phyloP scores from a whole-genome alignment of 2,797 vertebrate genomes.

The Sebastiscus albofasciatus region DNA sequence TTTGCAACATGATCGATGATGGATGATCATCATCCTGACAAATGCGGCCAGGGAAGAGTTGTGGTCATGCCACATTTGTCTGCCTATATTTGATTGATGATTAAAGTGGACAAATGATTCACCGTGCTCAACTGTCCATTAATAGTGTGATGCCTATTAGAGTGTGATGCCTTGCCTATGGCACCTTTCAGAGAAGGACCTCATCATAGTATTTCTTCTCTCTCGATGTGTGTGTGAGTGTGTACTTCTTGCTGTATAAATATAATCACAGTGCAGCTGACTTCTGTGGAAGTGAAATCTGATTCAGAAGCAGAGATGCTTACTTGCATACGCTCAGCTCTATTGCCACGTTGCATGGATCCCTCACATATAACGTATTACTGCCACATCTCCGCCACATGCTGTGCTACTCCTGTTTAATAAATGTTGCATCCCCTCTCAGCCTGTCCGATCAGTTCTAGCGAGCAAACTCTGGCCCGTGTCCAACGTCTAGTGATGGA shows the following conservation, averaged over 20 bases:
- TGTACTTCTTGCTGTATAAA: constrained; percentile 10
- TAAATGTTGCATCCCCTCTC: constrained; percentile 53
- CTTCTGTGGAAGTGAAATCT: constrained; percentile 16
- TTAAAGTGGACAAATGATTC: constrained; percentile 73
- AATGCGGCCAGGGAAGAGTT: constrained; percentile 46
- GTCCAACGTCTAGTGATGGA: constrained; percentile 79
- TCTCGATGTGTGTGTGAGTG: neutral
- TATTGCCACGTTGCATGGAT: neutral
- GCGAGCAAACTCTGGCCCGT: constrained; percentile 51
- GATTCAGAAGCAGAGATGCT: constrained; percentile 16
- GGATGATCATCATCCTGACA: constrained; percentile 53
- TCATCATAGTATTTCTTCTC: constrained; percentile 20
- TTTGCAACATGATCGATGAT: constrained; percentile 48
- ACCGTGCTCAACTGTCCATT: constrained; percentile 72
- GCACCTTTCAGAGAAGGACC: constrained; percentile 42
- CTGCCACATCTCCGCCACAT: constrained; percentile 45
- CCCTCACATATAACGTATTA: constrained; percentile 31
- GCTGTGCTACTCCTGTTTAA: constrained; percentile 36
- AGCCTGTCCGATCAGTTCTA: constrained; percentile 44
- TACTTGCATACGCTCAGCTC: neutral
- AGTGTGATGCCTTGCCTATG: constrained; percentile 65
- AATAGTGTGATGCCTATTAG: constrained; percentile 69
- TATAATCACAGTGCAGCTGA: constrained; percentile 1
- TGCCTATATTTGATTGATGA: constrained; percentile 59
- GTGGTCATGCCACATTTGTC: constrained; percentile 59